Base-by-base conservation (phyloP, 92 coral and sea anemone genomes). In the Epizoanthus rinbou region DNA sequence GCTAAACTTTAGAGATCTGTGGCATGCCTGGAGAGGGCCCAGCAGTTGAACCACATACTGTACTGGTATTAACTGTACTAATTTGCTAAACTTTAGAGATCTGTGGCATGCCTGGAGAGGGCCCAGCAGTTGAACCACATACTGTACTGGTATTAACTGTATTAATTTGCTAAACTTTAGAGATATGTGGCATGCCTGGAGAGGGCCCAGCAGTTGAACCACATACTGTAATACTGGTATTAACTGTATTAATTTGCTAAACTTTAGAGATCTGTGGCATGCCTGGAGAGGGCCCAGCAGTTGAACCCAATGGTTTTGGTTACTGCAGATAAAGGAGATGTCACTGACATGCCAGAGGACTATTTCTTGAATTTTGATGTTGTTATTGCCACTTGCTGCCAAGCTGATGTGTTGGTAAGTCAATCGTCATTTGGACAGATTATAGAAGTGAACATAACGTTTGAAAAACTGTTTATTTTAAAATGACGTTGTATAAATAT, bases 301-400 rank as follows among this genome's bases (percentile, higher is more conserved):
- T 87, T 97, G 57, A 97, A 97, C 80, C 99, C 99, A 15, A 94
- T 97, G 99, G 99, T 97, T 4, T 81, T 86, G 86, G 93, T 97
- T 4, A 87, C 88, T n/a, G 95, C 93, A 50, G 99, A 97, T 79
- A 21, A 76, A 63, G 92, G 69, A 43, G 86, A 88, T 18, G 83
- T 97, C 69, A 83, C 91, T 21, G 84, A 79, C 23, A 97, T 94
- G 86, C 84, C 90, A 54, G 92, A 85, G 19, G 87, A 80, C 7
- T 97, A 81, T 74, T 89, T 91, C 82, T 64, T 84, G 68, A 74
- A 87, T 56, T 97, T 97, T 90, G 97, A 97, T 80, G 95, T 97
- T 80, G 98, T 97, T 65, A 89, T 97, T 31, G 94, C 94, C 68
- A 97, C 97, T 56, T 92, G 97, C 19, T 94, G 99, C 57, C 81